Evolutionary conservation across 2,888 invertebrate species (phyloP).

Genomic region (Lochmaea crataegi): DNA sequence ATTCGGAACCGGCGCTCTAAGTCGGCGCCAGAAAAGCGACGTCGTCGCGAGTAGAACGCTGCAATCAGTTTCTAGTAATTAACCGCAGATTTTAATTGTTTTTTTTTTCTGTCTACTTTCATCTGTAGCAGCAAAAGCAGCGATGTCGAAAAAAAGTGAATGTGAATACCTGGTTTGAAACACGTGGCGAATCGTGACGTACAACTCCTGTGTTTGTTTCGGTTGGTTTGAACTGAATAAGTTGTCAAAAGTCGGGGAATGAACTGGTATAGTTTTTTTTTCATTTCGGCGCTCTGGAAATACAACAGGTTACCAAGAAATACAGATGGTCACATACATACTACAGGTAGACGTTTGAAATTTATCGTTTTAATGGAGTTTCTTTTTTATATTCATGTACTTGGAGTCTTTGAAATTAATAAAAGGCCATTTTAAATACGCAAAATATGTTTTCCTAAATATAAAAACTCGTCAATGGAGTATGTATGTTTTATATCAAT

Average conservation of each 20-base stretch:
- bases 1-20: slow-evolving; percentile 63
- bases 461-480: no score
- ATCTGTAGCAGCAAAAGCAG: slow-evolving; percentile 46
- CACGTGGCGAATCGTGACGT: slow-evolving; percentile 35
- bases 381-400: no score
- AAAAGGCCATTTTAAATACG: no score
- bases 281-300: slow-evolving; percentile 18
- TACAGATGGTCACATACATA: slow-evolving; percentile 21
- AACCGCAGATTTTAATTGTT: slow-evolving; percentile 58
- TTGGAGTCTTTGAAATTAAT: no score
- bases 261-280: slow-evolving; percentile 19
- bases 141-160: slow-evolving; percentile 20
- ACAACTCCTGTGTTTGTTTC: slow-evolving; percentile 28
- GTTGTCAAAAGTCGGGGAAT: slow-evolving; percentile 30
- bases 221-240: slow-evolving; percentile 29
- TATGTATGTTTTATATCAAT: no score
- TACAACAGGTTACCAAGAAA: slow-evolving; percentile 32
- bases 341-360: slow-evolving; percentile 26
- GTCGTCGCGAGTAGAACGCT: slow-evolving; percentile 63
- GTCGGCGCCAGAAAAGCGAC: slow-evolving; percentile 65
- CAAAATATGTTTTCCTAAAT: no score
- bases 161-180: slow-evolving; percentile 23
- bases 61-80: slow-evolving; percentile 64
- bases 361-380: background rate
- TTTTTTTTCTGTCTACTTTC: slow-evolving; percentile 51